A percentile compares a stretch with the other conserved stretches of the same genome.
These are phyloP conservation scores for Lamprotornis superbus DNA, from an alignment of 2,113 vertebrate species.

Conservation along the genomic window DNA sequence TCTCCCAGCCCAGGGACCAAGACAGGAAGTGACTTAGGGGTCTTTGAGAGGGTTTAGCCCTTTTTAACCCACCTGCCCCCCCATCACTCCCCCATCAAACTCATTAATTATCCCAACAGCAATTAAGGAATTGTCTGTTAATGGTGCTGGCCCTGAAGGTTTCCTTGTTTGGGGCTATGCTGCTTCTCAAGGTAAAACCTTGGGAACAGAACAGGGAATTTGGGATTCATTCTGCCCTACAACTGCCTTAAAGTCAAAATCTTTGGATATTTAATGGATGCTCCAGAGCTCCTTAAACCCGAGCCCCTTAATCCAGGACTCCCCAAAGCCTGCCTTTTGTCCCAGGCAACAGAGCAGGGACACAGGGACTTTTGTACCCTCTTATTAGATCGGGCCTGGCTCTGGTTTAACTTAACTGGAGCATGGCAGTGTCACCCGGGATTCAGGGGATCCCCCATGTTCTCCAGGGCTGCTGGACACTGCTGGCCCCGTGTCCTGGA, in stretches of 20 bases:
- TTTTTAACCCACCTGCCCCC: not conserved
- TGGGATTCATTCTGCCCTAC: not conserved
- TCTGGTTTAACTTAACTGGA: not conserved
- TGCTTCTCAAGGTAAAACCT: not conserved
- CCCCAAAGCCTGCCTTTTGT: not conserved
- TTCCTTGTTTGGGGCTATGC: not conserved
- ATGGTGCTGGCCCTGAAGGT: accelerated
- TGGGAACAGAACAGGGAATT: not conserved
- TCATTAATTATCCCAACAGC: not conserved
- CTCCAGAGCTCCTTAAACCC: not conserved
- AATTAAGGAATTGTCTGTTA: not conserved
- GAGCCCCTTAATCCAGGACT: not conserved
- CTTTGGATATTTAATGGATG: not conserved
- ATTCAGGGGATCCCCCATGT: no score
- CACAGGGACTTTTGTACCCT: not conserved
- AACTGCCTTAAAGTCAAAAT: not conserved
- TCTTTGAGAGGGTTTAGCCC: not conserved
- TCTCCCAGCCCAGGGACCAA: not conserved
- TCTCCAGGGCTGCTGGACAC: not conserved
- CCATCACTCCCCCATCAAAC: not conserved
- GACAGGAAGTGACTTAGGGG: not conserved
- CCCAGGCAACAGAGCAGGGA: not conserved
- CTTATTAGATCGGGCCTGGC: not conserved
- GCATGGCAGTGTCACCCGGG: not conserved
- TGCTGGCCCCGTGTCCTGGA: not conserved